These are phyloP conservation scores for Champsocephalus esox DNA, from an alignment of 2,797 vertebrate genomes.

Conservation along the genomic window DNA sequence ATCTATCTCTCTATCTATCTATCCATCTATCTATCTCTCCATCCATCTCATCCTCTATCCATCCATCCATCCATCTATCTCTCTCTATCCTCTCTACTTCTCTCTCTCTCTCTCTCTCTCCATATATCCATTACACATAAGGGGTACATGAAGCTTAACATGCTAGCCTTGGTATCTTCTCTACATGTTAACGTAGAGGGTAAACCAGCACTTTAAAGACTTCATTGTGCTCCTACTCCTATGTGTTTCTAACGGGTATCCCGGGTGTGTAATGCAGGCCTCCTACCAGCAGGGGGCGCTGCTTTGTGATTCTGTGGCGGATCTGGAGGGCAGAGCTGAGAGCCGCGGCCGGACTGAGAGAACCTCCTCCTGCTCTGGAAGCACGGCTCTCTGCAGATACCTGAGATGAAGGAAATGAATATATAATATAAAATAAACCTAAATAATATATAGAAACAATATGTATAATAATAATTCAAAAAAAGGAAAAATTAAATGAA, in stretches of 20 bases:
- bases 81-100: too few species aligned
- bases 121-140: too few species aligned
- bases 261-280: not conserved
- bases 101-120: too few species aligned
- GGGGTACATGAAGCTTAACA: not conserved
- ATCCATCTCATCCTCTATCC: too few species aligned
- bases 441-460: not conserved
- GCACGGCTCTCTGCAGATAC: slow-evolving; percentile 53
- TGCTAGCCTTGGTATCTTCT: not conserved
- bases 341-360: slow-evolving; percentile 14
- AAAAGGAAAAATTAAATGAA: too few species aligned
- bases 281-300: slow-evolving; percentile 47
- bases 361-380: slow-evolving; percentile 48
- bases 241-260: not conserved
- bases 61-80: too few species aligned
- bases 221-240: not conserved
- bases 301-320: slow-evolving; percentile 10
- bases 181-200: not conserved
- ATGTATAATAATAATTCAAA: too few species aligned
- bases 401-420: slow-evolving; percentile 22
- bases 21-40: too few species aligned
- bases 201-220: not conserved
- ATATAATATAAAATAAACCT: not conserved
- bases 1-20: too few species aligned
- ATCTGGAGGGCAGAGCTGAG: slow-evolving; percentile 30